Conservation (phyloP, 2,113 vertebrate genomes). For the Anoura caudifer region DNA sequence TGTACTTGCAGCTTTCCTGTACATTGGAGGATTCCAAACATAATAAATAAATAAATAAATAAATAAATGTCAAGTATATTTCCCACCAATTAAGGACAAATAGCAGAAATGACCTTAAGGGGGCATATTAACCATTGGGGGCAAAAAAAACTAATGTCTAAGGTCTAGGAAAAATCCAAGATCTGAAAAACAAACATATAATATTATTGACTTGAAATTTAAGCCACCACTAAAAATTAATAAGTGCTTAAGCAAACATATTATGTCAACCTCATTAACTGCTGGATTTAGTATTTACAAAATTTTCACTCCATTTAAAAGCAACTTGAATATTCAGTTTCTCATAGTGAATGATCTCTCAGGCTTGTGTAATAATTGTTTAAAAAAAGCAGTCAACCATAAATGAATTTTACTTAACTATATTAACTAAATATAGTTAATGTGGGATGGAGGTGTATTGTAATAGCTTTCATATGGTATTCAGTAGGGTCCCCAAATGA, state of each 20-base stretch:
- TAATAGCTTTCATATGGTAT: neutral
- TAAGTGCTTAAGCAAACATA: constrained; percentile 2
- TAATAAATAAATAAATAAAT: neutral
- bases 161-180: neutral
- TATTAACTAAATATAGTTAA: neutral
- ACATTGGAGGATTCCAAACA: neutral
- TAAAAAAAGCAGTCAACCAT: constrained; percentile 30
- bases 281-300: constrained; percentile 26
- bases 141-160: neutral
- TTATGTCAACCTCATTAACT: constrained; percentile 20
- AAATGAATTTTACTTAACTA: neutral
- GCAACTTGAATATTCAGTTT: neutral
- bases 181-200: neutral
- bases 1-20: neutral
- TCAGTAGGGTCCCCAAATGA: neutral
- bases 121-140: neutral
- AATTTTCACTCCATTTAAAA: constrained; percentile 26
- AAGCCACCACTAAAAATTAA: neutral
- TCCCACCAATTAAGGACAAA: neutral
- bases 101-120: neutral
- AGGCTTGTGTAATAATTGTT: constrained; percentile 18
- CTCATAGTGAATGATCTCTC: constrained; percentile 15
- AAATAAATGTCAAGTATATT: neutral
- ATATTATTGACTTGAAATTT: neutral
- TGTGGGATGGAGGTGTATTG: neutral